These are phyloP conservation scores for Phataginus tetradactyla DNA, from an alignment of 2,797 vertebrate species.

Conservation along the genomic window DNA sequence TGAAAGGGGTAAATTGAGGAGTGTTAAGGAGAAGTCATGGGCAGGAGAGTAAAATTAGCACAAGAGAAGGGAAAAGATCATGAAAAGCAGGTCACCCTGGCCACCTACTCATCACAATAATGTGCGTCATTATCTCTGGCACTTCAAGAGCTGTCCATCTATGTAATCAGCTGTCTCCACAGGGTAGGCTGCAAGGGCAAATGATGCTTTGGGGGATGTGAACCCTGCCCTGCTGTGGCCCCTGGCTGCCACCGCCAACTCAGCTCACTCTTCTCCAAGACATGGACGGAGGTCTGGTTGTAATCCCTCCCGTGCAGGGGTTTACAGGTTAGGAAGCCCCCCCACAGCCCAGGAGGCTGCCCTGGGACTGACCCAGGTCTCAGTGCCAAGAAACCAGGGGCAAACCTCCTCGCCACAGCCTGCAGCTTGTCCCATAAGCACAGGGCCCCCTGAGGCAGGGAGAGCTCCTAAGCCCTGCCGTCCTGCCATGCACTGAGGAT, in stretches of 20 bases:
- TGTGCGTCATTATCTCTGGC: accelerated
- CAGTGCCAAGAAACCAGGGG: accelerated
- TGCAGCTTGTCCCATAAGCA: not conserved
- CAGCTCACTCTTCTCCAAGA: accelerated
- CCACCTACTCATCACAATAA: accelerated
- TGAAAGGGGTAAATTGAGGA: not conserved
- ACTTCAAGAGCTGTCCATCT: not conserved
- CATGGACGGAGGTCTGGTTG: accelerated
- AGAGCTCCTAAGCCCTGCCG: accelerated
- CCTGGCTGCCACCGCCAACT: not conserved
- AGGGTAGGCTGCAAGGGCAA: not conserved
- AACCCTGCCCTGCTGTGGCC: not conserved
- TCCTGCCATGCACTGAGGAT: accelerated
- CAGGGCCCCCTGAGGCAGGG: not conserved
- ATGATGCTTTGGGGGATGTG: accelerated
- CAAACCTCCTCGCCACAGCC: accelerated
- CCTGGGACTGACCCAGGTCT: not conserved
- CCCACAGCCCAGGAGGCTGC: accelerated
- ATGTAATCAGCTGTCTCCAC: accelerated
- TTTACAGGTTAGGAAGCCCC: too few relatives aligned
- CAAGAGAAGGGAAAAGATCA: not conserved
- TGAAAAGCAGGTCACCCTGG: not conserved
- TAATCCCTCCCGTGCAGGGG: accelerated
- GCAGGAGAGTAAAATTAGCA: not conserved
- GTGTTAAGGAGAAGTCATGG: accelerated